phyloP scores from a whole-genome alignment of 2,113 vertebrate genomes.

The Taurulus bubalis region DNA sequence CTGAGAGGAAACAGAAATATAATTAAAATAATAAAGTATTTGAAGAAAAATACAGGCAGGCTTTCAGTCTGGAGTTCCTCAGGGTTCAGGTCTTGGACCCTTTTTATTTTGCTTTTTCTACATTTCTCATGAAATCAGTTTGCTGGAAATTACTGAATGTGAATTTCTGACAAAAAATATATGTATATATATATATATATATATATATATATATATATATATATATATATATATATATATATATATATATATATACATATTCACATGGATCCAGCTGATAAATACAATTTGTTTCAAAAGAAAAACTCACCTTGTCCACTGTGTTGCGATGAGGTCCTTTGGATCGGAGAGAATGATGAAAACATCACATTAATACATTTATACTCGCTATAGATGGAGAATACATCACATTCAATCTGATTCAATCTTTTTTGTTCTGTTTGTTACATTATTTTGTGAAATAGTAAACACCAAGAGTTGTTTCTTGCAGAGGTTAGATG shows the following conservation, averaged over 20 bases:
- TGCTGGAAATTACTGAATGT: background rate
- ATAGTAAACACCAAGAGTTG: too few relatives aligned
- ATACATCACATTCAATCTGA: background rate
- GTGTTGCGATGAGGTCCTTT: conserved; percentile 43
- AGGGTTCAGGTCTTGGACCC: background rate
- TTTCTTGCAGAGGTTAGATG: too few relatives aligned
- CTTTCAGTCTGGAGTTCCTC: conserved; percentile 15
- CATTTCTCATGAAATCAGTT: background rate
- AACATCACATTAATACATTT: background rate
- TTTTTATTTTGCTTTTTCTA: background rate
- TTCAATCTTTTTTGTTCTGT: background rate
- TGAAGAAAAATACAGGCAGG: background rate
- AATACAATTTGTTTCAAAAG: too few relatives aligned
- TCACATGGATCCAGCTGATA: background rate
- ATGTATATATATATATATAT: too few relatives aligned
- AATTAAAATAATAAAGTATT: background rate
- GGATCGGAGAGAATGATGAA: background rate
- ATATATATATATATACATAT: too few relatives aligned
- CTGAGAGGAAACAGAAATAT: conserved; percentile 40
- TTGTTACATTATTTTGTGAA: background rate
- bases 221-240: too few relatives aligned
- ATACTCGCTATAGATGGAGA: background rate
- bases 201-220: too few relatives aligned
- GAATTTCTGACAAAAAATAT: background rate
- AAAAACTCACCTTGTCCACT: conserved; percentile 42